phyloP scores from a whole-genome alignment of 2,888 invertebrate species.

The Nymphalis c-album region DNA sequence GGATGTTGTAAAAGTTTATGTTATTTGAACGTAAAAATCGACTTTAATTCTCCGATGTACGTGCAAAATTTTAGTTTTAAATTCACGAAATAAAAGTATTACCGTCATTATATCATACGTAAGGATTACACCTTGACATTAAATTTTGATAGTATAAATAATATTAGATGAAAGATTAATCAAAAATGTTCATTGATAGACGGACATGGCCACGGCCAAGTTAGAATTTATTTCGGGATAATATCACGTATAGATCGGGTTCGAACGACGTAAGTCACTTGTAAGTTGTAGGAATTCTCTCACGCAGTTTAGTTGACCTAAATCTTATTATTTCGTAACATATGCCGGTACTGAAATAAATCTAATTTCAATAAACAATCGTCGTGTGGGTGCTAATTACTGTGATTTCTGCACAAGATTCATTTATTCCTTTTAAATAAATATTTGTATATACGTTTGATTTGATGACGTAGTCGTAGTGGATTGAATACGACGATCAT shows the following conservation, averaged over 20 bases:
- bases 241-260: conserved; percentile 29
- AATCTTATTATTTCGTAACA: conserved; percentile 58
- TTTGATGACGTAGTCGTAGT: too few species aligned
- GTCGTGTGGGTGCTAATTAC: conserved; percentile 21
- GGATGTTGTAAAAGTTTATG: not conserved
- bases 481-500: too few species aligned
- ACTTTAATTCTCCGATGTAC: not conserved
- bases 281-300: conserved; percentile 51
- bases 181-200: not conserved
- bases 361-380: conserved; percentile 20
- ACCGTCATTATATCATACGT: not conserved
- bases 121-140: conserved; percentile 6
- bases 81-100: not conserved
- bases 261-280: conserved; percentile 41
- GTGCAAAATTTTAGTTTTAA: not conserved
- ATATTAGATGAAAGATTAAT: not conserved
- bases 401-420: conserved; percentile 5
- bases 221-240: conserved; percentile 38
- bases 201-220: conserved; percentile 35
- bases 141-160: conserved; percentile 1
- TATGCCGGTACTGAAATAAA: conserved; percentile 47
- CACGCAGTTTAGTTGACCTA: conserved; percentile 62
- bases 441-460: not conserved
- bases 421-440: not conserved
- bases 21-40: not conserved